These are phyloP conservation scores for Pyralis farinalis DNA, from an alignment of 2,888 invertebrate genomes.

Conservation along the genomic window DNA sequence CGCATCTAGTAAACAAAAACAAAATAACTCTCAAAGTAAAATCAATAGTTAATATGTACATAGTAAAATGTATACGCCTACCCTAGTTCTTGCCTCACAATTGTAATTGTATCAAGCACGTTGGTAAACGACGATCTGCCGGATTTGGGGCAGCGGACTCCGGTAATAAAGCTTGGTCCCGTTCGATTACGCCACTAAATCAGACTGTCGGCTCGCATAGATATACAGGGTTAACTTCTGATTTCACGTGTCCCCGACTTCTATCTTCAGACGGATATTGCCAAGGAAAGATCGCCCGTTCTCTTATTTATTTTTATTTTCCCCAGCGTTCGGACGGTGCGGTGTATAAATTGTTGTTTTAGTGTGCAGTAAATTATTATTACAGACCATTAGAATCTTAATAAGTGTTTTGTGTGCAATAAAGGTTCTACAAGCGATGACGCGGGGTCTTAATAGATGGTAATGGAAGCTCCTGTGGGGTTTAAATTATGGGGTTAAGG, in stretches of 20 bases:
- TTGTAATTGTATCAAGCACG: constrained; percentile 13
- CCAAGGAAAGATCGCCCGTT: constrained; percentile 57
- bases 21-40: too few relatives aligned
- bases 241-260: constrained; percentile 66
- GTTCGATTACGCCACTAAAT: constrained; percentile 67
- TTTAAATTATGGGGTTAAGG: constrained; percentile 6
- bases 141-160: constrained; percentile 39
- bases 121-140: constrained; percentile 14
- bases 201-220: constrained; percentile 60
- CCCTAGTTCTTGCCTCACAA: constrained; percentile 11
- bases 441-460: constrained; percentile 8
- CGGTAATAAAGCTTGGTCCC: constrained; percentile 50
- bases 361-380: constrained; percentile 31
- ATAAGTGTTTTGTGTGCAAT: constrained; percentile 9
- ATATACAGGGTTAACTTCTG: constrained; percentile 64
- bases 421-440: constrained; percentile 7
- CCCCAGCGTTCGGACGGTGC: constrained; percentile 36
- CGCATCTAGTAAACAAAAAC: too few relatives aligned
- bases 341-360: constrained; percentile 45
- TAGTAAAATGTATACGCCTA: too few relatives aligned
- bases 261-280: constrained; percentile 66
- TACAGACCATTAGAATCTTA: constrained; percentile 12
- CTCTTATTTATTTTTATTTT: constrained; percentile 67
- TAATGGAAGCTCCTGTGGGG: constrained; percentile 6
- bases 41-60: too few relatives aligned